Evolutionary conservation across 2,888 invertebrate species (phyloP).

Genomic region (Acrocyrtus sp.): DNA sequence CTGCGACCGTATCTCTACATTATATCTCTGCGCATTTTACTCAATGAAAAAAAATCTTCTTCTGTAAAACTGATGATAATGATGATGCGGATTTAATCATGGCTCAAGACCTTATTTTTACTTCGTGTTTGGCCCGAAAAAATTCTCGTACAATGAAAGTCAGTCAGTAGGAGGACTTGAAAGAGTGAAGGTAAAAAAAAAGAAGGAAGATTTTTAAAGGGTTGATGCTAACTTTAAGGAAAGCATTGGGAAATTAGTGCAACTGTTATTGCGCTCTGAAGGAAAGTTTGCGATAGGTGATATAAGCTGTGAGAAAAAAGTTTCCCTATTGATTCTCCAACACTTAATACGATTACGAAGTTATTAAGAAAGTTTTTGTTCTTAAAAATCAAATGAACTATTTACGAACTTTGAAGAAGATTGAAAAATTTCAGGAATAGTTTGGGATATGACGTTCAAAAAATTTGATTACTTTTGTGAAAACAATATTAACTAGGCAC

Average conservation of each 20-base stretch:
- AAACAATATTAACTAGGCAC: too few relatives aligned
- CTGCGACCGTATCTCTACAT: neutral
- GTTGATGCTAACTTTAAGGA: neutral
- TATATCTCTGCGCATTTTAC: conserved; percentile 7
- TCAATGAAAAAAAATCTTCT: conserved; percentile 9
- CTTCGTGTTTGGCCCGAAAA: conserved; percentile 23
- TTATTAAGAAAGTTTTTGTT: too few relatives aligned
- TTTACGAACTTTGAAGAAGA: too few relatives aligned
- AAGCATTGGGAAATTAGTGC: neutral
- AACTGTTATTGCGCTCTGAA: neutral
- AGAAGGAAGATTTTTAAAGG: conserved; percentile 3
- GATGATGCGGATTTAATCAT: conserved; percentile 48
- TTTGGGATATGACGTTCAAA: too few relatives aligned
- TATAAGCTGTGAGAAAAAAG: neutral
- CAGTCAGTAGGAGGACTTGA: conserved; percentile 40
- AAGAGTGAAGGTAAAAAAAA: conserved; percentile 25
- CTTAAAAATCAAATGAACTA: too few relatives aligned
- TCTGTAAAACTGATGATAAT: conserved; percentile 15
- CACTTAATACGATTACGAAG: neutral
- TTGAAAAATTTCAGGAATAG: too few relatives aligned
- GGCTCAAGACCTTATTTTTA: neutral
- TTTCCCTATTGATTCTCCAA: neutral
- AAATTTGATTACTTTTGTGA: too few relatives aligned
- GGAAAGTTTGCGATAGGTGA: neutral
- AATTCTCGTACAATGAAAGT: conserved; percentile 21